Conservation (phyloP, 2,888 invertebrate species). For the Elmis aenea region DNA sequence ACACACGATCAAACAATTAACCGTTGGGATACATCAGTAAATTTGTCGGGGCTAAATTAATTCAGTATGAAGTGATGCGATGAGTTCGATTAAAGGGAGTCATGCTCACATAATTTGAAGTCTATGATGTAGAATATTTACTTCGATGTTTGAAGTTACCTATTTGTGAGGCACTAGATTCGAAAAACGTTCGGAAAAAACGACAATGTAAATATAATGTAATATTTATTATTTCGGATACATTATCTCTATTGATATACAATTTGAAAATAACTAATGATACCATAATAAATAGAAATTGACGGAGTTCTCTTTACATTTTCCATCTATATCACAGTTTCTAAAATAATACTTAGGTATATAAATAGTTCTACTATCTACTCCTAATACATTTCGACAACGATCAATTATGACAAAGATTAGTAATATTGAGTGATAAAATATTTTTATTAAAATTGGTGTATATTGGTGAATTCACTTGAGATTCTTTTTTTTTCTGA, state of each 20-base stretch:
- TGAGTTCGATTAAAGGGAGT: no score
- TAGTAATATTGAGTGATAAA: constrained; percentile 31
- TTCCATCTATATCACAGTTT: constrained; percentile 38
- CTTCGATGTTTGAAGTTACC: no score
- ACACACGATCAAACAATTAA: no score
- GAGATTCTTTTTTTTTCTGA: constrained; percentile 23
- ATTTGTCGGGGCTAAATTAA: no score
- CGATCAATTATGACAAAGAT: constrained; percentile 29
- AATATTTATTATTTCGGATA: constrained; percentile 16
- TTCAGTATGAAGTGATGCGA: no score
- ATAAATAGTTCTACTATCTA: constrained; percentile 26
- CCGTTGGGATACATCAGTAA: no score
- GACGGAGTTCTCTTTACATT: constrained; percentile 34
- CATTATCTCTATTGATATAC: constrained; percentile 16
- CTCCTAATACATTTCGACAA: constrained; percentile 25
- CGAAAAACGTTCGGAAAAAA: no score
- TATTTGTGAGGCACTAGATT: no score
- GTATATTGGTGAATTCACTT: constrained; percentile 33
- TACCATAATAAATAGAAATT: constrained; percentile 30
- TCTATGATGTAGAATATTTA: no score
- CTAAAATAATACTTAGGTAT: constrained; percentile 34
- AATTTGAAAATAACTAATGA: constrained; percentile 17
- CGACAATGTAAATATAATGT: constrained; percentile 10
- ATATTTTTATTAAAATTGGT: constrained; percentile 34
- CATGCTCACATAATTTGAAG: no score